Evolutionary conservation across 2,888 invertebrate genomes (phyloP).

Genomic region (Oscheius sp.): DNA sequence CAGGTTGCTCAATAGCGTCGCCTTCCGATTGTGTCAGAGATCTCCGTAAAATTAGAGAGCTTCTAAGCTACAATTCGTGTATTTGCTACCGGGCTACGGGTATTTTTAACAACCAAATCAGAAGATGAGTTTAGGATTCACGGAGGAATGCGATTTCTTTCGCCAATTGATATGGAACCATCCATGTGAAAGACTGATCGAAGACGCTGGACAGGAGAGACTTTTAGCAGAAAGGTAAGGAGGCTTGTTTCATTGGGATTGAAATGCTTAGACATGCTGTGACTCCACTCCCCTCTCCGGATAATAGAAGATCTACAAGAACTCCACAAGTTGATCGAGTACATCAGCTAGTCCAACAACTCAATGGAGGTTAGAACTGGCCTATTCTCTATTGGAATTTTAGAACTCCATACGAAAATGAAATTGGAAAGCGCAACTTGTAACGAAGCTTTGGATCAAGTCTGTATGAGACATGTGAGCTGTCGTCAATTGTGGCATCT

Average conservation of each 20-base stretch:
- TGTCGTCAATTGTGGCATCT: slow-evolving; percentile 67
- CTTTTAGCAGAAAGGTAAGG: background rate
- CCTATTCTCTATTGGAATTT: background rate
- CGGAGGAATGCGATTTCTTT: slow-evolving; percentile 51
- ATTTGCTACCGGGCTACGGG: slow-evolving; percentile 49
- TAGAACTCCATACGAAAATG: slow-evolving; percentile 33
- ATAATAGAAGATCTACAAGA: slow-evolving; percentile 37
- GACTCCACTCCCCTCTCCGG: background rate
- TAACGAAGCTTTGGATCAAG: slow-evolving; percentile 60
- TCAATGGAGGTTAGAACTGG: slow-evolving; percentile 40
- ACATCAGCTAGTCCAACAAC: slow-evolving; percentile 44
- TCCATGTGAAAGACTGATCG: slow-evolving; percentile 48
- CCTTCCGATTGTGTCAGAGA: slow-evolving; percentile 54
- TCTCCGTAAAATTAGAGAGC: slow-evolving; percentile 35
- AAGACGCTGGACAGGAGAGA: slow-evolving; percentile 39
- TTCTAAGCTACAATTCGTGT: slow-evolving; percentile 36
- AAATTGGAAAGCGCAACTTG: slow-evolving; percentile 52
- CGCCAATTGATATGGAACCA: slow-evolving; percentile 52
- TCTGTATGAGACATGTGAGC: slow-evolving; percentile 65
- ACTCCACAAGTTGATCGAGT: slow-evolving; percentile 46
- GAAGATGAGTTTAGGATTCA: slow-evolving; percentile 33
- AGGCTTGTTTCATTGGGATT: background rate
- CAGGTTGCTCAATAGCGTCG: slow-evolving; percentile 45
- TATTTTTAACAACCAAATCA: background rate
- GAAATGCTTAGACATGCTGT: background rate